A percentile compares a stretch with the other conserved stretches of the same genome.
Conservation (phyloP, 2,888 invertebrate genomes). For the Mimas tiliae region DNA sequence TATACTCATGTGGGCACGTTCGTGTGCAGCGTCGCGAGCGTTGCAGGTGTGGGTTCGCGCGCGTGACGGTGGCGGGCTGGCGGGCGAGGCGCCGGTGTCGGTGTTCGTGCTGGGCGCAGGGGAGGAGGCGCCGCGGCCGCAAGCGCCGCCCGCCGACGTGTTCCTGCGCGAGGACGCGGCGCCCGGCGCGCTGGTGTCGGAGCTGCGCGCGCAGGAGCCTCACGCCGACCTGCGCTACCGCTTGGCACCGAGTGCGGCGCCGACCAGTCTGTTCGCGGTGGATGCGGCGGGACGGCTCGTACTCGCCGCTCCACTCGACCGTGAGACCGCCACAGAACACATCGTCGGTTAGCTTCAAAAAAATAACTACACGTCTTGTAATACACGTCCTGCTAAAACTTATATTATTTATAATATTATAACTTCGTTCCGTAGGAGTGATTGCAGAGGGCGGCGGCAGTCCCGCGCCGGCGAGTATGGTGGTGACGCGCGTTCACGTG, state of each 20-base stretch:
- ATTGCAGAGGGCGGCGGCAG: conserved; percentile 65
- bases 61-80: conserved; percentile 92
- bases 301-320: conserved; percentile 89
- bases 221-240: conserved; percentile 39
- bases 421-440: too few species aligned
- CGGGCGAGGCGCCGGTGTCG: conserved; percentile 92
- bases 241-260: conserved; percentile 71
- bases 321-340: conserved; percentile 89
- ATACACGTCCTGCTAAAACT: too few species aligned
- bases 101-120: conserved; percentile 90
- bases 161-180: conserved; percentile 90
- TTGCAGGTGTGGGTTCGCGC: conserved; percentile 96
- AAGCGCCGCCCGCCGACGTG: conserved; percentile 89
- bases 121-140: conserved; percentile 89
- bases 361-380: not conserved
- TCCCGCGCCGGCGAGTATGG: conserved; percentile 87
- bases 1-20: conserved; percentile 75
- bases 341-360: conserved; percentile 84
- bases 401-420: too few species aligned
- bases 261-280: conserved; percentile 87
- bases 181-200: conserved; percentile 73
- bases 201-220: conserved; percentile 50
- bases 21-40: conserved; percentile 87
- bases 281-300: conserved; percentile 90
- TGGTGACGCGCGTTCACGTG: conserved; percentile 91